phyloP scores from a whole-genome alignment of 2,113 vertebrate genomes.

The Rhagologus leucostigma region DNA sequence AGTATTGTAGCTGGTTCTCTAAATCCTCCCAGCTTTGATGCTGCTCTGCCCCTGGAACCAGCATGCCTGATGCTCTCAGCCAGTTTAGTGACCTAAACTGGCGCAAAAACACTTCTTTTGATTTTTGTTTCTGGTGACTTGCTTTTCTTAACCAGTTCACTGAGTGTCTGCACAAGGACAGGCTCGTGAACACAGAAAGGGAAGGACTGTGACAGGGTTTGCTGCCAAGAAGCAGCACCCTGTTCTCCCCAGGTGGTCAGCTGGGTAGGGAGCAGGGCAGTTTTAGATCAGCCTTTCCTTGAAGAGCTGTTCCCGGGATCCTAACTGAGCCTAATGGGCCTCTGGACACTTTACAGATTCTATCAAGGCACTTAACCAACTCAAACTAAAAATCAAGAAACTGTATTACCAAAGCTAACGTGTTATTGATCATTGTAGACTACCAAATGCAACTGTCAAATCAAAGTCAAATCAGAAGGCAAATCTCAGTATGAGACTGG shows the following conservation, averaged over 20 bases:
- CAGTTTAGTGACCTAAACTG: neutral
- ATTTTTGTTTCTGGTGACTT: neutral
- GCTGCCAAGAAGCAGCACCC: neutral
- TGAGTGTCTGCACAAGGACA: neutral
- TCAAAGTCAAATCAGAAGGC: conserved; percentile 16
- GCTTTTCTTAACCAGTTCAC: neutral
- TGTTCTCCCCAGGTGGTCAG: rapidly evolving
- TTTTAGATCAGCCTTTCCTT: neutral
- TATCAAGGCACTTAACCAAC: conserved; percentile 19
- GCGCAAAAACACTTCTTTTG: neutral
- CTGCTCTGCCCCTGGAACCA: neutral
- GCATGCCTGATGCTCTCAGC: neutral
- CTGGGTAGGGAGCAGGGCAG: neutral
- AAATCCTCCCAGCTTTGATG: neutral
- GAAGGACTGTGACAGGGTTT: neutral
- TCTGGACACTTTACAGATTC: neutral
- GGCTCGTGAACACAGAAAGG: rapidly evolving
- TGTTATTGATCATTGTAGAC: conserved; percentile 10
- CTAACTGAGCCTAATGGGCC: neutral
- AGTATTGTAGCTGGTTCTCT: neutral
- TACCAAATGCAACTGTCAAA: conserved; percentile 39
- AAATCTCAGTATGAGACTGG: neutral
- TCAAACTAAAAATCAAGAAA: conserved; percentile 26
- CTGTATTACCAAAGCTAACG: conserved; percentile 19
- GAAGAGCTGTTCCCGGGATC: neutral